These are phyloP conservation scores for Pelagia noctiluca DNA, from an alignment of 30 jellyfish, hydroid and myxozoan genomes.

Conservation along the genomic window DNA sequence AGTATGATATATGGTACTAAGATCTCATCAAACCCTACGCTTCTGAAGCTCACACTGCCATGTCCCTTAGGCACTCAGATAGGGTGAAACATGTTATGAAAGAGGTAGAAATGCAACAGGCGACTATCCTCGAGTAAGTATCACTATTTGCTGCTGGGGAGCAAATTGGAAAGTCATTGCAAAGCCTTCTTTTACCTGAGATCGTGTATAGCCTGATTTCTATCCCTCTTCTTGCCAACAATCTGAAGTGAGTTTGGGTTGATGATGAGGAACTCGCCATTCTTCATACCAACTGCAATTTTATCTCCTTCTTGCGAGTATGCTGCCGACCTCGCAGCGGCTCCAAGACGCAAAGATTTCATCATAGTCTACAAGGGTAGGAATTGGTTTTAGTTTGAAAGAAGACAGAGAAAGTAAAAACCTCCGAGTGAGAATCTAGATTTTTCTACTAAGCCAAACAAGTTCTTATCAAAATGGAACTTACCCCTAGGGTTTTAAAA, in stretches of 20 bases:
- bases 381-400: too few relatives aligned
- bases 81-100: too few relatives aligned
- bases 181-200: constrained; percentile 52
- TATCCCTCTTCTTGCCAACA: constrained; percentile 87
- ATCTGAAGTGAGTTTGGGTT: constrained; percentile 77
- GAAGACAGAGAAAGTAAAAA: too few relatives aligned
- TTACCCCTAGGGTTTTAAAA: too few relatives aligned
- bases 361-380: constrained; percentile 67
- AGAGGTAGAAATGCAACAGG: too few relatives aligned
- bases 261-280: constrained; percentile 84
- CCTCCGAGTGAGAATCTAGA: too few relatives aligned
- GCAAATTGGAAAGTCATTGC: not conserved
- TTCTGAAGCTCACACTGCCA: too few relatives aligned
- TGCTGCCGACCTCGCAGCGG: constrained; percentile 80
- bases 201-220: constrained; percentile 76
- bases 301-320: constrained; percentile 87
- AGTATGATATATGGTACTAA: too few relatives aligned
- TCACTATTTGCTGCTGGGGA: not conserved
- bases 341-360: constrained; percentile 59
- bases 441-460: too few relatives aligned
- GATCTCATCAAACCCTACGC: too few relatives aligned
- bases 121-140: too few relatives aligned
- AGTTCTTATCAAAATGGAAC: not conserved
- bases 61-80: too few relatives aligned
- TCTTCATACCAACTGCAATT: constrained; percentile 88